Conservation (phyloP, 1,140 invertebrate species). For the Orius insidiosus region DNA sequence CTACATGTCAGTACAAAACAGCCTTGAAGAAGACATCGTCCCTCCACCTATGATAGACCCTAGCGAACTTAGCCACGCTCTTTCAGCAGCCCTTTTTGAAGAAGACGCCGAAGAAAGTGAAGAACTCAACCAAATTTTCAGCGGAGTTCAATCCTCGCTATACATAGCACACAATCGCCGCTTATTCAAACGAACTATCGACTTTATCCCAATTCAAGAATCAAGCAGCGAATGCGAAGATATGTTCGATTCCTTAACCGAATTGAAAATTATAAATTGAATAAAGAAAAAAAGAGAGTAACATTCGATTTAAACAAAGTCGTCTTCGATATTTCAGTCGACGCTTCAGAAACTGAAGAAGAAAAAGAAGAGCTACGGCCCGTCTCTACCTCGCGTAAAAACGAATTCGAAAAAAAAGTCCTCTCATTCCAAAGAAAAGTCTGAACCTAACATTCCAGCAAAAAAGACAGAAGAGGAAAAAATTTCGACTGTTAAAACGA, state of each 20-base stretch:
- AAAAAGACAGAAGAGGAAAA: too few relatives aligned
- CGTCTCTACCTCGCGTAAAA: too few relatives aligned
- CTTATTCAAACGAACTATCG: not conserved
- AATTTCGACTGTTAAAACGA: too few relatives aligned
- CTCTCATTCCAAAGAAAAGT: too few relatives aligned
- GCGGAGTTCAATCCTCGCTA: not conserved
- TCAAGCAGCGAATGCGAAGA: not conserved
- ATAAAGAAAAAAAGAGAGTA: not conserved
- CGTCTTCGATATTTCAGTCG: not conserved
- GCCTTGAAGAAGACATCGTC: constrained; percentile 1
- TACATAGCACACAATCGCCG: not conserved
- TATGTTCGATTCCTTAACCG: not conserved
- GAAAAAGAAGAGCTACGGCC: too few relatives aligned
- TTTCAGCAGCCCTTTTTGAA: constrained; percentile 5
- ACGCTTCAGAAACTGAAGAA: too few relatives aligned
- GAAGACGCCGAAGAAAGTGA: not conserved
- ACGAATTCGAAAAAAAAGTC: too few relatives aligned
- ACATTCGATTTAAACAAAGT: not conserved
- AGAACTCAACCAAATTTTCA: not conserved
- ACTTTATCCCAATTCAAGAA: not conserved
- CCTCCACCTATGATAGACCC: not conserved
- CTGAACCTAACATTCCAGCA: too few relatives aligned
- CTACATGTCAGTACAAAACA: not conserved
- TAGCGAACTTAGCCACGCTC: not conserved
- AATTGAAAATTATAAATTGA: not conserved